Base-by-base conservation (phyloP, 2,888 invertebrate species). In the Polylopha cassiicola region DNA sequence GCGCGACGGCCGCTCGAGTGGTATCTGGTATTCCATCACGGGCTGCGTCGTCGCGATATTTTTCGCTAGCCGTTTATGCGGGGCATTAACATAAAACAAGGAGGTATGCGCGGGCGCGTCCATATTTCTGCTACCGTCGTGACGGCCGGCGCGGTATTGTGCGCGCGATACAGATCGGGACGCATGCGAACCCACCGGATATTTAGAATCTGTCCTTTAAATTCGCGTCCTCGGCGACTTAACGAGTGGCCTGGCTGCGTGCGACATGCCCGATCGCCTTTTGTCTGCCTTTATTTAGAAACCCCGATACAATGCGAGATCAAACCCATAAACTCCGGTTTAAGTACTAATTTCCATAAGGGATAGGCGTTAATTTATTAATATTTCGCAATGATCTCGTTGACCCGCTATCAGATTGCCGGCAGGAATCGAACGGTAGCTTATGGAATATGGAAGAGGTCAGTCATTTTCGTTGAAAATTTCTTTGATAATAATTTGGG, bases 41-140 rank as follows among this genome's bases (percentile, higher is more conserved):
- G 56, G 61, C 53, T 50, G 50, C 58, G 65, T 51, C 61, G 55
- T 48, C 55, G 67, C 67, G 69, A 69, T 71, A 73, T 70, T 73
- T 73, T 76, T 73, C 69, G 60, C 63, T 64, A 59, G 65, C 70
- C 71, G 68, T 66, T 72, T 73, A 71, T 69, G 68, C 67, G 58
- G 54, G 56, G 66, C 78, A 85, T 85, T 84, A 78, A 80, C 84
- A 85, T 85, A 85, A 81, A 85, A 81, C 82, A 81, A 74, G 79
- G 60, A 60, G 68, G 72, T 68, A 64, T 62, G 74, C 71, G 64
- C 55, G 59, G 55, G 46, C 59, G 62, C 71, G 72, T 80, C 82
- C 81, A 84, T 84, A 84, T 81, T 81, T 79, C 76, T 75, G 77
- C 72, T 67, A 66, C 67, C 73, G 73, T 74, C 84, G 82, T 81